phyloP scores from a whole-genome alignment of 2,113 vertebrate species.

The Pipra filicauda region DNA sequence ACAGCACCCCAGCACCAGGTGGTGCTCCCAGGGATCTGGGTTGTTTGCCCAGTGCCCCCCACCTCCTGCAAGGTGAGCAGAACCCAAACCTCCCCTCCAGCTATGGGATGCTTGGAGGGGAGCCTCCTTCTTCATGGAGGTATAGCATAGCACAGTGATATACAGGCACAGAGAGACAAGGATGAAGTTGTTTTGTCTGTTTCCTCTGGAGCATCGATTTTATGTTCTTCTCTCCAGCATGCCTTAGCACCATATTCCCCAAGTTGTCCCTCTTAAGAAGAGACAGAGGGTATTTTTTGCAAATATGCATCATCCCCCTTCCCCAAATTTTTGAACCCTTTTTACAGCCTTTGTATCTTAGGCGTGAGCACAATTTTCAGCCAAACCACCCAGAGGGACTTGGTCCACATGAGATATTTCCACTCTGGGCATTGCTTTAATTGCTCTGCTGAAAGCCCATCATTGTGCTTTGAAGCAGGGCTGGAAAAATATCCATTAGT shows the following conservation, averaged over 20 bases:
- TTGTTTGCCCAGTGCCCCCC: fast-evolving
- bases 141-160: background rate
- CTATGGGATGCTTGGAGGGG: background rate
- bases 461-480: background rate
- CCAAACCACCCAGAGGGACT: background rate
- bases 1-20: background rate
- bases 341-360: background rate
- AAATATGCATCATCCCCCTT: background rate
- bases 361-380: background rate
- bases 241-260: background rate
- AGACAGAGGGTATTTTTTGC: background rate
- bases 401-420: background rate
- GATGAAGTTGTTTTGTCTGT: background rate
- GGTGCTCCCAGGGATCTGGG: background rate
- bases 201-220: background rate
- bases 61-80: background rate
- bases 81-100: background rate
- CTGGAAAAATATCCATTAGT: conserved; percentile 1
- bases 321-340: background rate
- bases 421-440: background rate
- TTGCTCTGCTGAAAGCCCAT: background rate
- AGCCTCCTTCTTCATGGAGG: background rate
- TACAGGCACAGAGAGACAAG: background rate
- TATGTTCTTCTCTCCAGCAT: background rate
- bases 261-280: background rate